These are phyloP conservation scores for Tetheella fluctuosa DNA, from an alignment of 2,888 invertebrate species.

Conservation along the genomic window DNA sequence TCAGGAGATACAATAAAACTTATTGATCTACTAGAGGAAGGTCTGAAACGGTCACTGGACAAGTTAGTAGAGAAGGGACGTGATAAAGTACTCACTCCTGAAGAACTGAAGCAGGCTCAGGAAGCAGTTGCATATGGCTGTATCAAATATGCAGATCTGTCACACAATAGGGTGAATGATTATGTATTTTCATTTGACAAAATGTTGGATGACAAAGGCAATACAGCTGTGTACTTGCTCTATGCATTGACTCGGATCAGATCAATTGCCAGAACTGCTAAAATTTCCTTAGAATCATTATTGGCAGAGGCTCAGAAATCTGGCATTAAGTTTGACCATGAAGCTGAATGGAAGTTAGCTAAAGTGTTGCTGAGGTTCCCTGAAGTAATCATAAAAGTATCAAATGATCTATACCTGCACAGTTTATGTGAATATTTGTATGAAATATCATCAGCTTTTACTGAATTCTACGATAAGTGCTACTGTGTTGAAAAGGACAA, in stretches of 20 bases:
- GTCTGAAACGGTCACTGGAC: conserved; percentile 90
- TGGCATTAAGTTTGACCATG: conserved; percentile 90
- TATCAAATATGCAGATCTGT: conserved; percentile 98
- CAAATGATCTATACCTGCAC: conserved; percentile 93
- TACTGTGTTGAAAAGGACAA: conserved; percentile 98
- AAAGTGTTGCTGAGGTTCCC: conserved; percentile 94
- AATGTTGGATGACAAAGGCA: conserved; percentile 99
- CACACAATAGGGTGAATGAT: conserved; percentile 96
- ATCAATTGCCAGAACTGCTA: conserved; percentile 93
- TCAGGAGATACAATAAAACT: conserved; percentile 98
- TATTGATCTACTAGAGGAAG: conserved; percentile 95
- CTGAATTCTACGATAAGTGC: conserved; percentile 98
- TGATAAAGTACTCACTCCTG: conserved; percentile 90
- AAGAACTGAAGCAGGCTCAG: conserved; percentile 93
- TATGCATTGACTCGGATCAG: conserved; percentile 97
- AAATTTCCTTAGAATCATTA: conserved; percentile 86
- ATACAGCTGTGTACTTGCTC: conserved; percentile 98
- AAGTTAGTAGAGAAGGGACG: conserved; percentile 95
- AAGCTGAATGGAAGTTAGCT: conserved; percentile 97
- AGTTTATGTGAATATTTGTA: conserved; percentile 97
- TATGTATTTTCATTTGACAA: conserved; percentile 99
- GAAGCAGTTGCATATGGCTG: conserved; percentile 98
- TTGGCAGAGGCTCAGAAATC: conserved; percentile 84
- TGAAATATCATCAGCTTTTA: conserved; percentile 95
- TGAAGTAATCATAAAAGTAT: conserved; percentile 92